Percentiles rank a stretch among this genome's conserved stretches.
Evolutionary conservation across 2,797 vertebrate genomes (phyloP).

Genomic region (Lindbergichthys nudifrons): DNA sequence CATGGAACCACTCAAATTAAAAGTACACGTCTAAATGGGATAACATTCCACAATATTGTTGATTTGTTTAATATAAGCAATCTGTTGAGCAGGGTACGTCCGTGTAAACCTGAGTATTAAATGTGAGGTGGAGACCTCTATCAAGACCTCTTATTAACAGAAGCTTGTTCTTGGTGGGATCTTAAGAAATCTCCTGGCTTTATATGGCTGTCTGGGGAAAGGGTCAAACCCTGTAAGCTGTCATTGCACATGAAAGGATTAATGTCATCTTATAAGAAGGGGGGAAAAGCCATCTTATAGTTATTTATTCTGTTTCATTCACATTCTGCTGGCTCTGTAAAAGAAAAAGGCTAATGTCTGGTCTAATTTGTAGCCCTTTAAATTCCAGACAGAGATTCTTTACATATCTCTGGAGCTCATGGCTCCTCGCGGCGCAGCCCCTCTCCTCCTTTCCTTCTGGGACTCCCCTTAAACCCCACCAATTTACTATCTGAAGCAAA

Average conservation of each 20-base stretch:
- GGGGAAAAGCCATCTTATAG: conserved; percentile 96
- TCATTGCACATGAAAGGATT: conserved; percentile 99
- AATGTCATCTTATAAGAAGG: conserved; percentile 99
- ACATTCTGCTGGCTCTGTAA: conserved; percentile 90
- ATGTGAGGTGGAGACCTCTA: conserved; percentile 80
- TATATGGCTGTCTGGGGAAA: conserved; percentile 95
- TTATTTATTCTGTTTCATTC: conserved; percentile 99
- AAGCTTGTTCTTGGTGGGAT: conserved; percentile 85
- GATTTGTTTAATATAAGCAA: conserved; percentile 65
- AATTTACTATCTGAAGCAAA: conserved; percentile 98
- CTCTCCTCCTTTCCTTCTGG: conserved; percentile 92
- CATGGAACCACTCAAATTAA: conserved; percentile 57
- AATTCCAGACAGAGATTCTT: conserved; percentile 99
- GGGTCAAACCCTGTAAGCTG: conserved; percentile 96
- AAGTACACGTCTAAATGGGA: conserved; percentile 55
- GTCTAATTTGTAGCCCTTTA: conserved; percentile 99
- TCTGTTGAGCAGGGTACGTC: conserved; percentile 65
- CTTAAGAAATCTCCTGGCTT: conserved; percentile 96
- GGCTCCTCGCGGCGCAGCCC: conserved; percentile 89
- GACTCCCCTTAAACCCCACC: conserved; percentile 97
- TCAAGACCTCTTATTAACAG: conserved; percentile 84
- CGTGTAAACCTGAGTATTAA: conserved; percentile 74
- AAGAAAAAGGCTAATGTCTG: conserved; percentile 94
- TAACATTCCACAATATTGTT: conserved; percentile 55
- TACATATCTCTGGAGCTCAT: conserved; percentile 99